Conservation (phyloP, 2,888 invertebrate species). For the Poecilus cupreus region DNA sequence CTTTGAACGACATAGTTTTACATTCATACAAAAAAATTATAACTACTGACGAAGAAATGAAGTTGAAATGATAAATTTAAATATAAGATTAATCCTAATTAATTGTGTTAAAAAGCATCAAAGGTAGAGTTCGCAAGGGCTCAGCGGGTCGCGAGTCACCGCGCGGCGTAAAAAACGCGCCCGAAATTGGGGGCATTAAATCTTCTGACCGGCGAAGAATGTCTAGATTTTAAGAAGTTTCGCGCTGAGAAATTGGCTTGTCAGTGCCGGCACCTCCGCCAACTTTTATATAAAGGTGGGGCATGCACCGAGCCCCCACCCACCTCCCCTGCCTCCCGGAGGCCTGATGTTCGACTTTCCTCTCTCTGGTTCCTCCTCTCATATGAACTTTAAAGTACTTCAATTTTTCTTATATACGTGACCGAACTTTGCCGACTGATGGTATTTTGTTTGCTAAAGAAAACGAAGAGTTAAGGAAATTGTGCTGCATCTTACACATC, state of each 20-base stretch:
- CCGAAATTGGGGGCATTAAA: constrained; percentile 67
- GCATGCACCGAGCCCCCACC: not conserved
- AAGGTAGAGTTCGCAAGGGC: not conserved
- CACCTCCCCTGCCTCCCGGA: not conserved
- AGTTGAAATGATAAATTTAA: not conserved
- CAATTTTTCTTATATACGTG: constrained; percentile 57
- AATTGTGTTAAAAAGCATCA: not conserved
- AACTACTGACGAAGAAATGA: no score
- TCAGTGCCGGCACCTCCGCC: constrained; percentile 64
- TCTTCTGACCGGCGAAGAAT: constrained; percentile 63
- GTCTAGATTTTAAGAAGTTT: constrained; percentile 65
- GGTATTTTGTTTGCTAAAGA: constrained; percentile 49
- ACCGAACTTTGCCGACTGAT: constrained; percentile 55
- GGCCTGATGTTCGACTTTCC: constrained; percentile 48
- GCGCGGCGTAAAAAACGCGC: constrained; percentile 63
- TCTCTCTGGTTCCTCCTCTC: constrained; percentile 3
- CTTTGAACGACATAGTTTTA: no score
- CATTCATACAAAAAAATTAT: no score
- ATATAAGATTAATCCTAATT: not conserved
- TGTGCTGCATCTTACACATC: constrained; percentile 16
- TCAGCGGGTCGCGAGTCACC: not conserved
- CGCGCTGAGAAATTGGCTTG: constrained; percentile 66
- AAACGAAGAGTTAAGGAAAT: constrained; percentile 29
- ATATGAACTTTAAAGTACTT: constrained; percentile 57
- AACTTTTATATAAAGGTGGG: constrained; percentile 61